Percentiles rank a stretch among this genome's conserved stretches.
Conservation (phyloP, 1,140 invertebrate genomes). For the Berghia stephanieae region DNA sequence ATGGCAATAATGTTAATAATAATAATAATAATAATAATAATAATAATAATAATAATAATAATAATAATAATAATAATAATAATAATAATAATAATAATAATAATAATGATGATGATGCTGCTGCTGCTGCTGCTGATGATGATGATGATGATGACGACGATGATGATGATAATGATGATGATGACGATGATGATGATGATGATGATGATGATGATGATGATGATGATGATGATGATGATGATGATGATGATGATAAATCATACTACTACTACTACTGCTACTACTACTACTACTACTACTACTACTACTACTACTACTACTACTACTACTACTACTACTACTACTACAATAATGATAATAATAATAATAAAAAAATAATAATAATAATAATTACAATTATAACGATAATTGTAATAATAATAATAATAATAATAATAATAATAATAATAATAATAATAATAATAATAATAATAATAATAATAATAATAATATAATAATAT, state of each 20-base stretch:
- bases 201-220: slow-evolving; percentile 33
- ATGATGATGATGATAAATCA: slow-evolving; percentile 29
- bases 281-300: too few relatives aligned
- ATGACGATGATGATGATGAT: slow-evolving; percentile 30
- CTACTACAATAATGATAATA: slow-evolving; percentile 34
- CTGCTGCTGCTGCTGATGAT: too few relatives aligned
- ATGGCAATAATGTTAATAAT: neutral
- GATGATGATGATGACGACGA: too few relatives aligned
- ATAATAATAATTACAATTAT: slow-evolving; percentile 30
- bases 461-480: too few relatives aligned
- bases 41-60: slow-evolving; percentile 32
- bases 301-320: too few relatives aligned
- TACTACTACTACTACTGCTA: too few relatives aligned
- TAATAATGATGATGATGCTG: too few relatives aligned
- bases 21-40: slow-evolving; percentile 29
- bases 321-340: too few relatives aligned
- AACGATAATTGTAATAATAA: slow-evolving; percentile 26
- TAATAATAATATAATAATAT: too few relatives aligned
- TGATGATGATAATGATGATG: slow-evolving; percentile 26
- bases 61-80: slow-evolving; percentile 31
- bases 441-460: too few relatives aligned
- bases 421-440: slow-evolving; percentile 24
- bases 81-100: slow-evolving; percentile 33
- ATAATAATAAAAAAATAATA: too few relatives aligned
- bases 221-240: slow-evolving; percentile 20